Percentiles rank a stretch among this genome's conserved stretches.
Evolutionary conservation across 2,113 vertebrate species (phyloP).

Genomic region (Numida meleagris): DNA sequence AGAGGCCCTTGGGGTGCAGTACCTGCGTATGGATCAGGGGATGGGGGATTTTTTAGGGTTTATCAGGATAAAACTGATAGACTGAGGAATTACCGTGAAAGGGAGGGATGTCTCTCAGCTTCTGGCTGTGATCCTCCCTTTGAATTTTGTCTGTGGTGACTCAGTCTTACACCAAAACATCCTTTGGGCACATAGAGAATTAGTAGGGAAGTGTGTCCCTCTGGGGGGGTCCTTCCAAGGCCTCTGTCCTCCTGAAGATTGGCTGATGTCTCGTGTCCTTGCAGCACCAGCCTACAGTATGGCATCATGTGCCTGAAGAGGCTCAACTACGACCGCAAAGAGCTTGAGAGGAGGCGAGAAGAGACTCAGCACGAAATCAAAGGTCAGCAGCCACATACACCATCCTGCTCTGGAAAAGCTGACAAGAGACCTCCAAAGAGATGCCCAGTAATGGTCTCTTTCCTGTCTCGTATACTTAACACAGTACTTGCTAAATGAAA

Average conservation of each 20-base stretch:
- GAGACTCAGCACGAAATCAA: slow-evolving; percentile 93
- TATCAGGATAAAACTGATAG: too few species aligned
- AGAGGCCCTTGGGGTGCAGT: rapidly evolving
- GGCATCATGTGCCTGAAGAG: slow-evolving; percentile 98
- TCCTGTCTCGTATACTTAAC: neutral
- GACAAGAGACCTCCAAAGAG: neutral
- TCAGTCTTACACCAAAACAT: neutral
- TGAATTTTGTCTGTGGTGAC: neutral
- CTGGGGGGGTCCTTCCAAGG: rapidly evolving
- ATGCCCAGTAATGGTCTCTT: neutral
- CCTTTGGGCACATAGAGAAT: neutral
- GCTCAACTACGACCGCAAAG: slow-evolving; percentile 97
- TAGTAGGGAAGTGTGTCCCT: neutral
- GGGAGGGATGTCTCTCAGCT: neutral
- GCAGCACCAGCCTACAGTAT: slow-evolving; percentile 94
- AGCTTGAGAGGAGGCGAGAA: slow-evolving; percentile 91
- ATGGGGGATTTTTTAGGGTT: neutral
- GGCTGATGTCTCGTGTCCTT: slow-evolving; percentile 10
- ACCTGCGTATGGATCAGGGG: neutral
- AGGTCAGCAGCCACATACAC: slow-evolving; percentile 69
- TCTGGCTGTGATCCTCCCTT: neutral
- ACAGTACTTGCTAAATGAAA: neutral
- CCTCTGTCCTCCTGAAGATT: neutral
- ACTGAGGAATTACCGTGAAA: neutral
- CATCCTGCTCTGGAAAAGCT: neutral